A percentile compares a stretch with the other conserved stretches of the same genome.
Evolutionary conservation across 2,113 vertebrate genomes (phyloP).

Genomic region (Dasyprocta punctata): DNA sequence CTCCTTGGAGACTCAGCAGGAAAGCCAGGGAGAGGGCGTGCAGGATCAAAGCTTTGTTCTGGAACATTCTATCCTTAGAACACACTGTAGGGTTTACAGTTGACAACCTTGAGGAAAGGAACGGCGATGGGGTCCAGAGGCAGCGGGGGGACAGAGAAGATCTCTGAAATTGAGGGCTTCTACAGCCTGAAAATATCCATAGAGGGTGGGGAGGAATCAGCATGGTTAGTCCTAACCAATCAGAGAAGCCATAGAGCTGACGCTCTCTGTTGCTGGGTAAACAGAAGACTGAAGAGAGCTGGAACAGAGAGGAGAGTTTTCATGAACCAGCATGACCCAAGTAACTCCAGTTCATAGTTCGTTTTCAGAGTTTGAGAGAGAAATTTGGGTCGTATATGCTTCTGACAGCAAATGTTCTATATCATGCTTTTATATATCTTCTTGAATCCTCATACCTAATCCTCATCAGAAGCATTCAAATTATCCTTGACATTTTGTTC

Average conservation of each 20-base stretch:
- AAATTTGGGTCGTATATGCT: not conserved
- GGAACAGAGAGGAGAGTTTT: not conserved
- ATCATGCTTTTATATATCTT: not conserved
- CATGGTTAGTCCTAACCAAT: not conserved
- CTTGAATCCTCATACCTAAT: not conserved
- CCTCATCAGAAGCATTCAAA: not conserved
- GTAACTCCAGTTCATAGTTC: not conserved
- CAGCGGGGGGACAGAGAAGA: not conserved
- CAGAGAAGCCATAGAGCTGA: not conserved
- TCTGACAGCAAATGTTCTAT: not conserved
- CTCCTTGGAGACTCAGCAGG: not conserved
- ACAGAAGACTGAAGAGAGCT: not conserved
- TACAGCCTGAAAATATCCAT: not conserved
- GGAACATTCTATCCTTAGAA: not conserved
- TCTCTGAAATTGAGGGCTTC: not conserved
- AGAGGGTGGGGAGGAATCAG: not conserved
- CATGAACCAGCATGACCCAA: not conserved
- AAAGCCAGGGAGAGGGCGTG: not conserved
- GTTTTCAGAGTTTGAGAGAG: not conserved
- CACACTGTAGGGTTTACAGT: not conserved
- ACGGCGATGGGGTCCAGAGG: not conserved
- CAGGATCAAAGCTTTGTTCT: not conserved
- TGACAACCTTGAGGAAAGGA: not conserved
- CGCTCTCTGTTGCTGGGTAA: slow-evolving; percentile 27
- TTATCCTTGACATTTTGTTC: not conserved